Base-by-base conservation (phyloP, 1,140 invertebrate genomes). In the Drosophila leontia region DNA sequence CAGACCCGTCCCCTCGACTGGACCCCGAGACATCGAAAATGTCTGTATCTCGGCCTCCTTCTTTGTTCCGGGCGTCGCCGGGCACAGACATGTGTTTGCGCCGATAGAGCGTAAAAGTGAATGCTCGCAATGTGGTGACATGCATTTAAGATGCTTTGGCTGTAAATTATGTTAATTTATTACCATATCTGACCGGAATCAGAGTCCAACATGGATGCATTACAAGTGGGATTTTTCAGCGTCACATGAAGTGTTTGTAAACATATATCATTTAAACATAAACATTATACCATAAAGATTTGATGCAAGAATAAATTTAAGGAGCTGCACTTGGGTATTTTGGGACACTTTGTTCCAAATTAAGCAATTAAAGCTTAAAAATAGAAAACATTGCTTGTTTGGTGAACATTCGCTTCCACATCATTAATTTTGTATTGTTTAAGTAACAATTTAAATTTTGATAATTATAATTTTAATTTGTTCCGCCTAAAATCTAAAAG, bases 81-180 rank as follows among this genome's bases (percentile, higher is more conserved):
- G 34, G 29, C 56, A 35, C 37, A 53, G 75, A 84, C 79, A 77
- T 80, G 80, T 84, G 81, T 80, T 53, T 47, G 58, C 65, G 44
- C 62, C 81, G 81, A 80, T 84, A 84, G 81, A 80, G 81, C 81
- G 77, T 80, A 84, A 84, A 84, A 84, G 82, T 84, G 82, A 84
- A 84, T 84, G 82, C 83, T 84, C 61, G 72, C 79, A 84, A 84
- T 84, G 82, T 84, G 82, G 77, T 80, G 82, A 84, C 81, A 84
- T 84, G 81, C 81, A 84, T 84, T 84, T 84, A 84, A 84, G 81
- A 84, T 84, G 83, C 81, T 84, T 64, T 85, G 81, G 81, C 75
- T 83, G 80, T 84, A 84, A 84, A 84, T 84, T 84, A 84, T 84
- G 72, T 84, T 84, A 80, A 84, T 84, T 84, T 84, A 84, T 84